These are phyloP conservation scores for Folsomia manolachei DNA, from an alignment of 2,888 invertebrate genomes.

Conservation along the genomic window DNA sequence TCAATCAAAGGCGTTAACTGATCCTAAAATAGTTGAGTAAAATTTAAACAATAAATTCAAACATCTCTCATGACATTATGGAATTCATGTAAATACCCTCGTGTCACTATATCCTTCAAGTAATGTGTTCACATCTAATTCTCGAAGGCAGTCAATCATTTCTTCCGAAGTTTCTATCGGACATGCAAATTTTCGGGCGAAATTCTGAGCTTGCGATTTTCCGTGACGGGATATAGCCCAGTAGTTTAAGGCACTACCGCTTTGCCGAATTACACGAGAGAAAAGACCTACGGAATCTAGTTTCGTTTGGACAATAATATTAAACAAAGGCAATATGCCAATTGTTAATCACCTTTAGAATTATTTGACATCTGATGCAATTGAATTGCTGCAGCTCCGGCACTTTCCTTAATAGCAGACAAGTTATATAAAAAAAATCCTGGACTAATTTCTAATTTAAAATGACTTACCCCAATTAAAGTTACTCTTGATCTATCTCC, in stretches of 20 bases:
- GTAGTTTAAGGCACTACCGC: slow-evolving; percentile 33
- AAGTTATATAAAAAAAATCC: no score
- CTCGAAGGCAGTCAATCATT: slow-evolving; percentile 26
- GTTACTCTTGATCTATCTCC: neutral
- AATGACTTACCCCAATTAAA: neutral
- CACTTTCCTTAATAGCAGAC: no score
- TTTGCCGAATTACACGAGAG: slow-evolving; percentile 26
- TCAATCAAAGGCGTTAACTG: slow-evolving; percentile 24
- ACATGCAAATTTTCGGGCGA: slow-evolving; percentile 28
- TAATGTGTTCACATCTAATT: neutral
- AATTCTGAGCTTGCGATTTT: slow-evolving; percentile 19
- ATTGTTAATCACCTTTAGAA: no score
- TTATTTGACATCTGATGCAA: no score
- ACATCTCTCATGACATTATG: no score
- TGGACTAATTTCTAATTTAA: no score
- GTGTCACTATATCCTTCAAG: neutral
- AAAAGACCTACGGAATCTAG: slow-evolving; percentile 31
- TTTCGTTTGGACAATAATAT: no score
- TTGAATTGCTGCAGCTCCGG: no score
- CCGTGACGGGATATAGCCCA: slow-evolving; percentile 38
- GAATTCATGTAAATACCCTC: no score
- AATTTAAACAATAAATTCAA: no score
- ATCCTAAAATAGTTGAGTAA: slow-evolving; percentile 16
- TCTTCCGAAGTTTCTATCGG: slow-evolving; percentile 17
- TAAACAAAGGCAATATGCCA: no score